These are phyloP conservation scores for Takifugu ocellatus DNA, from an alignment of 2,797 vertebrate species.

Conservation along the genomic window DNA sequence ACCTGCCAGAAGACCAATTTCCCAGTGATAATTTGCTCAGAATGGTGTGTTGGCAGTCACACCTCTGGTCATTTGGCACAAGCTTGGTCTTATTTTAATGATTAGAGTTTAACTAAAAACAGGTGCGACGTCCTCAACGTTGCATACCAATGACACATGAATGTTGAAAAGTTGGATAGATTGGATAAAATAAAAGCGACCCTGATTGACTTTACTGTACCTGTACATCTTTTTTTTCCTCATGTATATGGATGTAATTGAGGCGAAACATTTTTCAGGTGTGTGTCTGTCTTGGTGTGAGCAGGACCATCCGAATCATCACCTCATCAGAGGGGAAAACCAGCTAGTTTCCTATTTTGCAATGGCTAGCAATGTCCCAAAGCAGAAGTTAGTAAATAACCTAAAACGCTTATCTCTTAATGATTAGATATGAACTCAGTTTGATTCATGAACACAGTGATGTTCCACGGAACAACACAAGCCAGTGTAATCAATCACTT, in stretches of 20 bases:
- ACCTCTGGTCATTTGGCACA: conserved; percentile 24
- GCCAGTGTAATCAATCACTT: conserved; percentile 8
- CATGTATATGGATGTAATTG: conserved; percentile 11
- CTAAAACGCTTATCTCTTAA: not conserved
- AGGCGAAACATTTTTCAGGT: conserved; percentile 14
- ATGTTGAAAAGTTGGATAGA: conserved; percentile 1
- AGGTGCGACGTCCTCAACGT: conserved; percentile 10
- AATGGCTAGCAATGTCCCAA: too few relatives aligned
- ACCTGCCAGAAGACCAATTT: not conserved
- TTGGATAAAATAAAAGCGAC: not conserved
- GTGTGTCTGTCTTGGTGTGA: conserved; percentile 14
- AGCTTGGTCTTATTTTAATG: conserved; percentile 30
- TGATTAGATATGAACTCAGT: not conserved
- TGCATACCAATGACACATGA: not conserved
- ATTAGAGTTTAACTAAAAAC: conserved; percentile 19
- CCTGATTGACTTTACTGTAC: conserved; percentile 7
- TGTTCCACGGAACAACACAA: conserved; percentile 9
- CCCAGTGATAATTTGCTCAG: not conserved
- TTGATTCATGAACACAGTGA: not conserved
- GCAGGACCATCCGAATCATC: conserved; percentile 1
- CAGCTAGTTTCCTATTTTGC: too few relatives aligned
- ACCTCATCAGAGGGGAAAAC: not conserved
- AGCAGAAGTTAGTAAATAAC: not conserved
- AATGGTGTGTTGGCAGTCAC: not conserved
- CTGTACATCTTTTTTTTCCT: conserved; percentile 20